A percentile compares a stretch with the other conserved stretches of the same genome.
These are phyloP conservation scores for Desmophyllum pertusum DNA, from an alignment of 92 coral and sea anemone species.

Conservation along the genomic window DNA sequence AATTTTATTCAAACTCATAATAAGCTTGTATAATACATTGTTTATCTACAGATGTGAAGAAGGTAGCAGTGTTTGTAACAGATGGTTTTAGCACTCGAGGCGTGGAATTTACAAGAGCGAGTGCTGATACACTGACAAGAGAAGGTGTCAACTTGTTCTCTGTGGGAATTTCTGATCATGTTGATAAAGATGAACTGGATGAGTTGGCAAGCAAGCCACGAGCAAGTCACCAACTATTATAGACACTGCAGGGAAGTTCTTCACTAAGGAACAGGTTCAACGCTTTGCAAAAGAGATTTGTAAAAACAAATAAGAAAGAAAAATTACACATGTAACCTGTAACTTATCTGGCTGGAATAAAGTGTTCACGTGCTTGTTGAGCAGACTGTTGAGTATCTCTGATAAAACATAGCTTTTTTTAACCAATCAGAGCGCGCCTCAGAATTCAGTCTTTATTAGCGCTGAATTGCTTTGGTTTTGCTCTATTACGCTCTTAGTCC, in stretches of 20 bases:
- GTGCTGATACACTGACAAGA: constrained; percentile 1
- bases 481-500: too few relatives aligned
- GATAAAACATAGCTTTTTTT: too few relatives aligned
- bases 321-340: background rate
- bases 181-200: constrained; percentile 29
- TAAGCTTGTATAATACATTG: background rate
- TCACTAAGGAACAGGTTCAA: constrained; percentile 22
- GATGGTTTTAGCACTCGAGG: constrained; percentile 43
- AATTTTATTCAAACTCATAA: too few relatives aligned
- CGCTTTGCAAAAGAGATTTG: constrained; percentile 39
- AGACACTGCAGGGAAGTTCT: background rate
- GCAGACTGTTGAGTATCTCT: too few relatives aligned
- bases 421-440: too few relatives aligned
- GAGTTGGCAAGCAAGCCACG: constrained; percentile 34
- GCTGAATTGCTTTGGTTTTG: too few relatives aligned
- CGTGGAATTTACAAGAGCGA: constrained; percentile 28
- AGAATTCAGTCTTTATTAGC: too few relatives aligned
- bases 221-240: constrained; percentile 10
- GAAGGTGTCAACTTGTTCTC: constrained; percentile 34
- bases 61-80: constrained; percentile 28
- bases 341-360: background rate
- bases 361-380: background rate
- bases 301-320: background rate
- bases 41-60: constrained; percentile 24
- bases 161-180: constrained; percentile 32